A percentile compares a stretch with the other conserved stretches of the same genome.
These are phyloP conservation scores for Corythornis vintsioides DNA, from an alignment of 2,113 vertebrate species.

Conservation along the genomic window DNA sequence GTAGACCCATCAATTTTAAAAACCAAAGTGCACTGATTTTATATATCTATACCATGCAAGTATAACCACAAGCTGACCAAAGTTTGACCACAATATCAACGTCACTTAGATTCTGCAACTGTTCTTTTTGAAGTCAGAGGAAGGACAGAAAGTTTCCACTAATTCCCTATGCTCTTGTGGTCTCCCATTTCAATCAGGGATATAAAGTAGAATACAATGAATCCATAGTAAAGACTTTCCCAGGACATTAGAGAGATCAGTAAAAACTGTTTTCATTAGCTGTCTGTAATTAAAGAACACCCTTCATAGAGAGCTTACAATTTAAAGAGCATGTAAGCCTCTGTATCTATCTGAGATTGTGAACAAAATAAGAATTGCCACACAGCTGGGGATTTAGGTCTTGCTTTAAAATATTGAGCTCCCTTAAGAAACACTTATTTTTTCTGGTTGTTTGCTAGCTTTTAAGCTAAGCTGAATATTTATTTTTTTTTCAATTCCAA, in stretches of 20 bases:
- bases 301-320: slow-evolving; percentile 68
- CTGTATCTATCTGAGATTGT: slow-evolving; percentile 40
- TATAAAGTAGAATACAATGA: slow-evolving; percentile 59
- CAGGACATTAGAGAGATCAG: slow-evolving; percentile 58
- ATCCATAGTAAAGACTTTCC: slow-evolving; percentile 63
- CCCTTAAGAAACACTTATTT: not conserved
- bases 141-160: slow-evolving; percentile 50
- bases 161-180: slow-evolving; percentile 59
- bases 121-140: slow-evolving; percentile 38
- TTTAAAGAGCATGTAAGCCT: slow-evolving; percentile 60
- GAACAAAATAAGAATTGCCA: slow-evolving; percentile 62
- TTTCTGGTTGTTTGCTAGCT: not conserved
- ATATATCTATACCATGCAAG: not conserved
- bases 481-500: slow-evolving; percentile 45
- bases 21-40: not conserved
- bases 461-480: not conserved
- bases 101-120: slow-evolving; percentile 42
- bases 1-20: slow-evolving; percentile 2
- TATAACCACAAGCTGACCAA: slow-evolving; percentile 2
- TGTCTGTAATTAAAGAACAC: slow-evolving; percentile 75
- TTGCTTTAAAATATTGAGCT: not conserved
- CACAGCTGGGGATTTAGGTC: slow-evolving; percentile 18
- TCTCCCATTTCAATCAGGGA: slow-evolving; percentile 62
- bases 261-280: slow-evolving; percentile 68
- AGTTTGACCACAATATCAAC: slow-evolving; percentile 44